A percentile compares a stretch with the other conserved stretches of the same genome.
Evolutionary conservation across 2,888 invertebrate species (phyloP).

Genomic region (Laothoe populi): DNA sequence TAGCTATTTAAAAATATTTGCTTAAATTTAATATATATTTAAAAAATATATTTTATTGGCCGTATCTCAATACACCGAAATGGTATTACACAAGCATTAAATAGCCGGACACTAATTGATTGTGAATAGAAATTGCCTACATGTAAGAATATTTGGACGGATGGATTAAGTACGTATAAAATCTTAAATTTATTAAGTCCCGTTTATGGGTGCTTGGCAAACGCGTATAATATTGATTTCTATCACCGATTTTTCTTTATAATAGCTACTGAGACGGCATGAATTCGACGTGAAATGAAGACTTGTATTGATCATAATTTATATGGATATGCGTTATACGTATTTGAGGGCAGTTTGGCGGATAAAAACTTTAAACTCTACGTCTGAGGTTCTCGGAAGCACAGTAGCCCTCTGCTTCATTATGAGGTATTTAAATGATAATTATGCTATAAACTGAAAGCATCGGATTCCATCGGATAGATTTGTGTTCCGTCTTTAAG

Average conservation of each 20-base stretch:
- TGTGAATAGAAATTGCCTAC: slow-evolving; percentile 69
- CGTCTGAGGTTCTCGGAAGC: slow-evolving; percentile 53
- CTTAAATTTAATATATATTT: slow-evolving; percentile 66
- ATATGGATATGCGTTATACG: slow-evolving; percentile 39
- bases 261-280: slow-evolving; percentile 51
- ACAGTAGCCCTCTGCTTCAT: slow-evolving; percentile 63
- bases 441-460: slow-evolving; percentile 56
- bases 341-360: slow-evolving; percentile 41
- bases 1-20: slow-evolving; percentile 56
- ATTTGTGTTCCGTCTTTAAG: slow-evolving; percentile 37
- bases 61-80: slow-evolving; percentile 58
- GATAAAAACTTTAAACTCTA: slow-evolving; percentile 57
- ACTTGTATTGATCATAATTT: slow-evolving; percentile 50
- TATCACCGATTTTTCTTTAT: slow-evolving; percentile 60
- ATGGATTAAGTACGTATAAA: slow-evolving; percentile 60
- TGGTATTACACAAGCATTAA: slow-evolving; percentile 55
- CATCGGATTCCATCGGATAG: slow-evolving; percentile 50
- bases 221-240: slow-evolving; percentile 61
- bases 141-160: slow-evolving; percentile 58
- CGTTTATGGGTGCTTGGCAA: slow-evolving; percentile 52
- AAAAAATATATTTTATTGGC: slow-evolving; percentile 59
- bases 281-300: slow-evolving; percentile 43
- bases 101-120: slow-evolving; percentile 63
- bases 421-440: slow-evolving; percentile 69
- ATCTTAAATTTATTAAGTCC: slow-evolving; percentile 58